Evolutionary conservation across 2,888 invertebrate species (phyloP), one percentile per base, ranked within the genome.

Genomic region (Mellilla xanthometata): DNA sequence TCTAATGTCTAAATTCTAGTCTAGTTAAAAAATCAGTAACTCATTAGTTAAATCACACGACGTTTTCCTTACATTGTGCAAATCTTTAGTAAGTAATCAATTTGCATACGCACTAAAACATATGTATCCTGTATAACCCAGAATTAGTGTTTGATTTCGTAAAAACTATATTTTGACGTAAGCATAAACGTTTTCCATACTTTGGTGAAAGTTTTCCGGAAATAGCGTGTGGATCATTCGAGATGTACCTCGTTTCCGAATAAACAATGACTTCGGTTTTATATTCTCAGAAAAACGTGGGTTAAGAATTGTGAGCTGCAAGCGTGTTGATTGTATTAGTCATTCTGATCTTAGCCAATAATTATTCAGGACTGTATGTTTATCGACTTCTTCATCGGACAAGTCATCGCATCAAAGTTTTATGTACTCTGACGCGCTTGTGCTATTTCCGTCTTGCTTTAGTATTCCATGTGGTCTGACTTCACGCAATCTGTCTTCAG

Each of bases 301-400:
- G 72, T 40, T 58, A 60, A 57, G 54, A 24, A 39, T 65, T 63
- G 53, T 30, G 36, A 35, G 54, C 39, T 58, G 59, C 60, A 68
- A 58, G 43, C 53, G 49, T 69, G 54, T 41, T 57, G 59, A 64
- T 71, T 58, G 47, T 45, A 42, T 74, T 64, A 82, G 67, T 80
- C 79, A 48, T 26, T 30, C 23, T 76, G 48, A 79, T 55, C 62
- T 73, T 77, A 80, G 81, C 76, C 81, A 82, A 79, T 75, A 70
- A 76, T 83, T 81, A 81, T 74, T 85, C 81, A 83, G 75, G 71
- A 59, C 55, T 49, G 53, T 50, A 56, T 60, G 61, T 76, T 79
- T 81, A 81, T 80, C 80, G 79, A 28, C 72, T 71, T 69, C 62
- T 66, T 60, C 65, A 70, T 76, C 35, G 64, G 58, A 38, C 60